Evolutionary conservation across 2,888 invertebrate species (phyloP), one percentile per base, ranked within the genome.

Genomic region (Hirtodrosophila alboralis): DNA sequence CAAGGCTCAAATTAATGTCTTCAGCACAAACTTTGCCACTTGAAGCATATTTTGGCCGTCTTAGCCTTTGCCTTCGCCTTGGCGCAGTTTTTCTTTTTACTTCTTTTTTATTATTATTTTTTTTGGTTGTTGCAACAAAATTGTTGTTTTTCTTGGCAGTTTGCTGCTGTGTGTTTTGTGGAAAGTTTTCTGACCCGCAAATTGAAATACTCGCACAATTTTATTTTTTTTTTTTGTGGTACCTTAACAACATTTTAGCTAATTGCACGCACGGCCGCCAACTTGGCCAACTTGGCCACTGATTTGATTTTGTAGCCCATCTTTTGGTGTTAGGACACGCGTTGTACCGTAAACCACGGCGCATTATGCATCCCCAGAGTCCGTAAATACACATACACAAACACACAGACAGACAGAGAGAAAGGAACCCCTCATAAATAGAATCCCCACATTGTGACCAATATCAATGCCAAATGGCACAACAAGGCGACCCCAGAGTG

Each of bases 1-100:
- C 87, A 83, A 70, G 80, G 79, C 80, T 87, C 87, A 83, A 87
- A 85, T 87, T 86, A 83, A 83, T 83, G 83, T 83, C 87, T 83
- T 86, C 79, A 73, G 75, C 84, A 68, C 72, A 85, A 81, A 81
- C 69, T 81, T 81, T 86, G 75, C 65, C 75, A 77, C 86, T 86
- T 77, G 63, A 78, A 86, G 74, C 84, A 75, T 73, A 80, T 73
- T 84, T 76, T 48, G 59, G 57, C 58, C 41, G 37, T 27, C 51
- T 30, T 12, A 5, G 37, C 30, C 36, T 37, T 52, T 45, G 37
- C 30, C 51, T 30, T 12, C 7, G 37, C 30, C 36, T 37, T 52
- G 43, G 43, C 59, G 58, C 58, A 58, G 49, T 58, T 53, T 60
- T 61, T 40, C 49, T 49, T 62, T 62, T 23, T 1, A 9, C 18